Percentiles rank a stretch among this genome's conserved stretches.
Conservation (phyloP, 2,113 vertebrate species). For the Chlamydotis undulata region DNA sequence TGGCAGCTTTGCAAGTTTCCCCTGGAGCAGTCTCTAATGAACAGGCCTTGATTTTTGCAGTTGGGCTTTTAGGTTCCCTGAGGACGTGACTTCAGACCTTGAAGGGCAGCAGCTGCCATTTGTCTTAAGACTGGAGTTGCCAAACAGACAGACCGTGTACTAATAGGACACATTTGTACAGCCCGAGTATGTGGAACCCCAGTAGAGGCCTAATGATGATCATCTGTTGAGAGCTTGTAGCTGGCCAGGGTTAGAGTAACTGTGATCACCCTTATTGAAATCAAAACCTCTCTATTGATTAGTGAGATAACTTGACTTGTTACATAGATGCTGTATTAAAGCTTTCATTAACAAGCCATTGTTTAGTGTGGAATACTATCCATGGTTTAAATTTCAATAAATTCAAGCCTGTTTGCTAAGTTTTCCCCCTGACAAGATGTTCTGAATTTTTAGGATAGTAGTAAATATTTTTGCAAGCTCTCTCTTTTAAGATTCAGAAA, state of each 20-base stretch:
- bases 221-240: slow-evolving; percentile 79
- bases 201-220: slow-evolving; percentile 75
- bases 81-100: slow-evolving; percentile 84
- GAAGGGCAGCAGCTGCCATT: slow-evolving; percentile 84
- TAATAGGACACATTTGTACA: slow-evolving; percentile 82
- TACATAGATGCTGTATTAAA: not conserved
- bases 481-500: not conserved
- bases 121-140: slow-evolving; percentile 80
- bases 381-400: not conserved
- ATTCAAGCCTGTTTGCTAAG: not conserved
- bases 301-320: slow-evolving; percentile 20
- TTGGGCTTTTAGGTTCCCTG: slow-evolving; percentile 77
- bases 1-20: slow-evolving; percentile 75
- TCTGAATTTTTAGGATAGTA: not conserved
- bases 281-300: slow-evolving; percentile 62
- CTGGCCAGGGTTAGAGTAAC: slow-evolving; percentile 71
- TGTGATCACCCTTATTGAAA: slow-evolving; percentile 75
- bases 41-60: slow-evolving; percentile 77
- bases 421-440: not conserved
- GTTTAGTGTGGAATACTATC: not conserved
- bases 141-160: slow-evolving; percentile 75
- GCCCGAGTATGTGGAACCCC: slow-evolving; percentile 47
- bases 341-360: slow-evolving; percentile 14
- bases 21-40: slow-evolving; percentile 81
- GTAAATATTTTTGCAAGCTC: not conserved